Percentiles rank a stretch among this genome's conserved stretches.
phyloP scores from a whole-genome alignment of 2,113 vertebrate species.

The Coryphaenoides rupestris region DNA sequence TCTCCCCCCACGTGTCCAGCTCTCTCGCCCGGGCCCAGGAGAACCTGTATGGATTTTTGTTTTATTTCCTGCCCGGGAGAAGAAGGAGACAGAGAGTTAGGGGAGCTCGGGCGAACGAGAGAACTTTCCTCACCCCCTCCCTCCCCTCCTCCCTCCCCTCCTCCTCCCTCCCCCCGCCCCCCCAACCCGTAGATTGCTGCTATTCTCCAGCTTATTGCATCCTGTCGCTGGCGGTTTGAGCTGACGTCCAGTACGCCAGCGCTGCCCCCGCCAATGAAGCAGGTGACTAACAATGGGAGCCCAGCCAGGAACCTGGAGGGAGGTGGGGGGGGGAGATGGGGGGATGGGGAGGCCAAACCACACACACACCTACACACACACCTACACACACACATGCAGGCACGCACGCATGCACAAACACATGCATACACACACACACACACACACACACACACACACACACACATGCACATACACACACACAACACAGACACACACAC shows the following conservation, averaged over 20 bases:
- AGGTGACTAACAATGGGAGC: conserved; percentile 88
- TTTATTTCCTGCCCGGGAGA: conserved; percentile 99
- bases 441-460: too few species aligned
- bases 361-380: conserved; percentile 48
- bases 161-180: neutral
- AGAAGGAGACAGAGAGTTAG: conserved; percentile 98
- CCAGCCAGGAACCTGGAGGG: conserved; percentile 70
- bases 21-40: conserved; percentile 94
- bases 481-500: too few species aligned
- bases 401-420: too few species aligned
- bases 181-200: conserved; percentile 80
- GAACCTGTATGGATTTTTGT: conserved; percentile 94
- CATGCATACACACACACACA: too few species aligned
- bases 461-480: too few species aligned
- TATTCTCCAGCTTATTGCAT: conserved; percentile 96
- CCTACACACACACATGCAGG: too few species aligned
- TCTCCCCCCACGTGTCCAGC: conserved; percentile 77
- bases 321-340: too few species aligned
- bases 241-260: conserved; percentile 91
- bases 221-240: conserved; percentile 97
- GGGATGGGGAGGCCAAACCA: conserved; percentile 65
- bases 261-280: conserved; percentile 89
- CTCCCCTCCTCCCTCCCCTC: neutral
- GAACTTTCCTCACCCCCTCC: conserved; percentile 82
- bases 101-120: conserved; percentile 91